Evolutionary conservation across 2,888 invertebrate genomes (phyloP).

Genomic region (Lasioglossum zephyrum): DNA sequence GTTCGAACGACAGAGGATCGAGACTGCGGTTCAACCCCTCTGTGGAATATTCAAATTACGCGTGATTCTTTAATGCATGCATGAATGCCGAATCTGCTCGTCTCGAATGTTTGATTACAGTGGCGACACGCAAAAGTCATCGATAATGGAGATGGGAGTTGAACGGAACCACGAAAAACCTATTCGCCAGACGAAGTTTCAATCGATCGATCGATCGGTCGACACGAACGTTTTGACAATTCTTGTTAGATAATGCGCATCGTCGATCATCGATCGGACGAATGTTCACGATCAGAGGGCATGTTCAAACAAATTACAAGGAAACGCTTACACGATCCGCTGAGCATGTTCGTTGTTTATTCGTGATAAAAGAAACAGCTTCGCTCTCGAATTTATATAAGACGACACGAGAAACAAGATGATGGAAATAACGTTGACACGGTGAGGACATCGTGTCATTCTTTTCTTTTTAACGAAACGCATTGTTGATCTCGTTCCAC

Average conservation of each 20-base stretch:
- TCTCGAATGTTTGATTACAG: conserved; percentile 14
- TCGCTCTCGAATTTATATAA: background rate
- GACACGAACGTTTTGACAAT: conserved; percentile 50
- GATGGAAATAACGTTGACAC: background rate
- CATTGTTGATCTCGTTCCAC: background rate
- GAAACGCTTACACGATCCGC: conserved; percentile 16
- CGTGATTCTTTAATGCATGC: background rate
- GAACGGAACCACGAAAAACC: background rate
- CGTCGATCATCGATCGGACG: background rate
- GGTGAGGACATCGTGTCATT: background rate
- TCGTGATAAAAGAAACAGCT: background rate
- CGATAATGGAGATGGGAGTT: conserved; percentile 48
- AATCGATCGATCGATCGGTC: conserved; percentile 4
- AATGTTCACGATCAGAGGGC: background rate
- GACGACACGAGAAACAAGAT: background rate
- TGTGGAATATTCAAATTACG: background rate
- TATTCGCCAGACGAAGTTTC: conserved; percentile 2
- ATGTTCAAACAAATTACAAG: background rate
- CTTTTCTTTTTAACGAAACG: background rate
- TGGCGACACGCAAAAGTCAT: conserved; percentile 6
- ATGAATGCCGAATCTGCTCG: background rate
- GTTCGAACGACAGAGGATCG: conserved; percentile 2
- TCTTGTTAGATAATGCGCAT: conserved; percentile 65
- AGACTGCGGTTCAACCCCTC: background rate
- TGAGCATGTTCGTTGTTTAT: background rate